Base-by-base conservation (phyloP, 2,797 vertebrate genomes). In the Borostomias antarcticus region DNA sequence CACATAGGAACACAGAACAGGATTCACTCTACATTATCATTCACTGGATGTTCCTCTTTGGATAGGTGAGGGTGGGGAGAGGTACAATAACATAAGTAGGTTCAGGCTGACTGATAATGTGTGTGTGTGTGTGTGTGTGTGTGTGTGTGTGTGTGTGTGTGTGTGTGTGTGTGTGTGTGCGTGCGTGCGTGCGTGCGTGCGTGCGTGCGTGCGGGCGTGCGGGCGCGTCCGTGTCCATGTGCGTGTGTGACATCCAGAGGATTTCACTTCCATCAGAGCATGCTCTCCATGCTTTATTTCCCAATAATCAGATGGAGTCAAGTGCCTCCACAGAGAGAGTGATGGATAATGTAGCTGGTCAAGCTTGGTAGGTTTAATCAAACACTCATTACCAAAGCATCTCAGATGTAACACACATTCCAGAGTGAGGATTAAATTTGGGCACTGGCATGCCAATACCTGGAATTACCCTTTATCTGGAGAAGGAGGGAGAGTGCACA, bases 311-410 rank as follows among this genome's bases (percentile, higher is more conserved):
- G 21, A 71, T 58, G 43, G 68, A 72, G 58, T 70, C 63, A 65
- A 61, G 53, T 35, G 50, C 62, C 37, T 37, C 57, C 30, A 33
- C 57, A 29, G 52, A 66, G 28, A 11, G 8, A 47, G 32, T 66
- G 21, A 58, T 54, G 52, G 73, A 78, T 59, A 75, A 70, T 73
- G 45, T 43, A 47, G 75, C 73, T 70, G 70, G 37, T 69, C 51
- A 52, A 48, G 61, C 68, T 64, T 35, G 51, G 66, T 75, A 54
- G 56, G 61, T 66, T 66, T 79, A 60, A 80, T 78, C 69, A 83
- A 78, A 67, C 35, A 8, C 54, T 77, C 67, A 80, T 82, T 75
- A 70, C 66, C 30, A 62, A 71, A 64, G 70, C 58, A 64, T 62
- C 35, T 33, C 48, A 68, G 28, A 58, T 80, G 79, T 21, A 64